Percentiles rank a stretch among this genome's conserved stretches.
phyloP scores from a whole-genome alignment of 2,113 vertebrate genomes.

The Bolborhynchus lineola region DNA sequence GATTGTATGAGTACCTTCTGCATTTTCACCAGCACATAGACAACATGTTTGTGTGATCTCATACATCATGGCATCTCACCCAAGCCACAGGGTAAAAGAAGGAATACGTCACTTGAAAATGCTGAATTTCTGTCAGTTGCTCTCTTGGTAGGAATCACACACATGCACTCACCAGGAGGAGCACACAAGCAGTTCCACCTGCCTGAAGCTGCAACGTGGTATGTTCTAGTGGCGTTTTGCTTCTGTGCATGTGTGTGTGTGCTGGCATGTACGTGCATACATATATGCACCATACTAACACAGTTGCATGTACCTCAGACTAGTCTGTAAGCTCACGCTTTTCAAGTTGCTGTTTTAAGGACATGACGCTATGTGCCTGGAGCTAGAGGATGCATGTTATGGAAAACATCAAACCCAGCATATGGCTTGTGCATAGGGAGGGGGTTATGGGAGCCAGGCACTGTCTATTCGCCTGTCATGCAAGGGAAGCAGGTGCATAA shows the following conservation, averaged over 20 bases:
- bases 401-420: background rate
- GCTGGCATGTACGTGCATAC: accelerated
- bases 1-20: background rate
- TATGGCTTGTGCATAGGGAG: accelerated
- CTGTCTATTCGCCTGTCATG: background rate
- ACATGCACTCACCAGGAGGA: accelerated
- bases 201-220: background rate
- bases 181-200: accelerated
- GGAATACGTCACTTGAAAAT: background rate
- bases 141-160: background rate
- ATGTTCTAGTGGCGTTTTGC: background rate
- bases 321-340: background rate
- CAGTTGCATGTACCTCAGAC: background rate
- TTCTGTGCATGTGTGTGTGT: background rate
- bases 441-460: background rate
- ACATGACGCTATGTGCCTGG: background rate
- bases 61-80: background rate
- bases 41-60: background rate
- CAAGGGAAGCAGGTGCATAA: background rate
- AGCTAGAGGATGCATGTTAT: accelerated
- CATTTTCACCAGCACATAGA: background rate
- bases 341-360: background rate
- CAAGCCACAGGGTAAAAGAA: background rate
- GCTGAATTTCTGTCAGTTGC: background rate
- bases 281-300: background rate